Evolutionary conservation across 2,797 vertebrate species (phyloP).

Genomic region (Anabacerthia variegaticeps): DNA sequence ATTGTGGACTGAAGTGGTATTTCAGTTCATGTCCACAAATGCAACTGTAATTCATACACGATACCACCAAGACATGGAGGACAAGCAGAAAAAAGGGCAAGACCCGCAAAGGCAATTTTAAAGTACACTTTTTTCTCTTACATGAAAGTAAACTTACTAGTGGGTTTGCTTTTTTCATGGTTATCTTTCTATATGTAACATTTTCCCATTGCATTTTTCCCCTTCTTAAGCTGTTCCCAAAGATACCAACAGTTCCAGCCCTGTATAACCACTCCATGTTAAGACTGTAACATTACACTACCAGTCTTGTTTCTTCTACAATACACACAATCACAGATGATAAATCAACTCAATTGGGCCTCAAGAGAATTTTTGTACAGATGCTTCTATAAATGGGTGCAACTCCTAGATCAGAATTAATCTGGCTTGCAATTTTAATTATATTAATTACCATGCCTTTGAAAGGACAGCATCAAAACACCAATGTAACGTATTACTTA

Average conservation of each 20-base stretch:
- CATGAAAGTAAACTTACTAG: background rate
- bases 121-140: background rate
- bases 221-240: background rate
- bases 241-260: background rate
- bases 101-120: background rate
- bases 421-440: background rate
- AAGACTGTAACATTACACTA: background rate
- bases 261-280: background rate
- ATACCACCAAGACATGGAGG: background rate
- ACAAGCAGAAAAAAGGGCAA: background rate
- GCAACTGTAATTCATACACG: background rate
- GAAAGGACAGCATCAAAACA: background rate
- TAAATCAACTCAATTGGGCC: background rate
- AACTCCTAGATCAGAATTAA: background rate
- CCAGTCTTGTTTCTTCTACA: background rate
- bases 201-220: background rate
- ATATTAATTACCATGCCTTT: background rate
- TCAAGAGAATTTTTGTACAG: background rate
- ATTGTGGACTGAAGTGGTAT: background rate
- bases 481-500: background rate
- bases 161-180: background rate
- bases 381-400: background rate
- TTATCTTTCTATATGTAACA: background rate
- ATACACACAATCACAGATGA: fast-evolving
- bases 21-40: background rate